Percentiles rank a stretch among this genome's conserved stretches.
phyloP scores from a whole-genome alignment of 2,797 vertebrate genomes.

The Bradypus variegatus region DNA sequence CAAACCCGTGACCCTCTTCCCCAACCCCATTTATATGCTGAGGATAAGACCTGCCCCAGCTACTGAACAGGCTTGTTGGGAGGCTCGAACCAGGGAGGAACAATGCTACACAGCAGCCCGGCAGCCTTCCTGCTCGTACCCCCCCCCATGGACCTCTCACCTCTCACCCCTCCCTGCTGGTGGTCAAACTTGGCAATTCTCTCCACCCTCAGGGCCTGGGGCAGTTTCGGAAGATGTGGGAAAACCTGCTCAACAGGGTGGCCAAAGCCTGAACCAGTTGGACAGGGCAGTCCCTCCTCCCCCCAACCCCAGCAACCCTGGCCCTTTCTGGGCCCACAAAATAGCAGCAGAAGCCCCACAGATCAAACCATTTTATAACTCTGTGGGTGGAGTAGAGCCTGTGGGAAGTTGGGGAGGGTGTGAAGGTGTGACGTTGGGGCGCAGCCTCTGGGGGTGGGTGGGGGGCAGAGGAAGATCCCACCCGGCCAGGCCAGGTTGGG shows the following conservation, averaged over 20 bases:
- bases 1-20: not conserved
- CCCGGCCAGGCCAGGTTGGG: not conserved
- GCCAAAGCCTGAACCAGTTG: constrained; percentile 53
- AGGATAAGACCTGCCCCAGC: not conserved
- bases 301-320: not conserved
- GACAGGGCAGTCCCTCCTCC: constrained; percentile 8
- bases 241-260: constrained; percentile 59
- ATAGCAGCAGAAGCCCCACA: constrained; percentile 31
- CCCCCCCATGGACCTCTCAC: not conserved
- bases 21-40: not conserved
- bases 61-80: not conserved
- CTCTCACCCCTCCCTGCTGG: constrained; percentile 4
- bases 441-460: not conserved
- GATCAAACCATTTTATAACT: constrained; percentile 43
- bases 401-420: not conserved
- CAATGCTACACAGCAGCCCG: not conserved
- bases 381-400: not conserved
- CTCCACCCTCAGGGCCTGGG: constrained; percentile 28
- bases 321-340: constrained; percentile 8
- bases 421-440: not conserved
- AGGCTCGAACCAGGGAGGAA: not conserved
- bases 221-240: constrained; percentile 55
- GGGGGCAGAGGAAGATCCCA: not conserved
- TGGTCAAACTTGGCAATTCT: constrained; percentile 52
- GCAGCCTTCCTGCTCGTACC: not conserved